Base-by-base conservation (phyloP, 2,113 vertebrate genomes). In the Lophochroa leadbeateri region DNA sequence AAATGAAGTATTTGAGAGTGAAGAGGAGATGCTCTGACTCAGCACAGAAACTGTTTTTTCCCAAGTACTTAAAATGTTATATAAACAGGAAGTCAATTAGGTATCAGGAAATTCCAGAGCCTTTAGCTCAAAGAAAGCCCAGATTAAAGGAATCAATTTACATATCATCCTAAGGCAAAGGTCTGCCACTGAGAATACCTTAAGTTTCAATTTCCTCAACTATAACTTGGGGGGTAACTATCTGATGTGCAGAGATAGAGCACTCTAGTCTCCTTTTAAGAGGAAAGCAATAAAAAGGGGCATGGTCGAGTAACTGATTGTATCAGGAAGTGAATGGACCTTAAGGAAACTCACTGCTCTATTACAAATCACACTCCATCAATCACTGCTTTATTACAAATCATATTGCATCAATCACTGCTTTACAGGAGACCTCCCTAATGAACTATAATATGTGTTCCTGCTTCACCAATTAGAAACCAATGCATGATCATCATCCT, bases 1-100 rank as follows among this genome's bases (percentile, higher is more conserved):
- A 82, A 92, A 83, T 33, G 0, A 68, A 96, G 9, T 33, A 75
- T 93, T 71, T 64, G 37, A 93, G 90, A 93, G 61, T 71, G 82
- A 78, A 83, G 88, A 67, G 84, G 72, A 94, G 94, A 96, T 96
- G 74, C 39, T 95, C 95, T 96, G 95, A 94, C 90, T 97, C 96
- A 96, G 95, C 96, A 96, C 77, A 91, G 95, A 96, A 93, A 96
- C 82, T 93, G 90, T 88, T 96, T 94, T 94, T 92, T 78, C 94
- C 94, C 94, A 96, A 96, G 95, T 93, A 72, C 88, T 96, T 95
- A 84, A 92, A 96, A 91, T 85, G 90, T 94, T 94, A 88, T 88
- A 96, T 88, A 97, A 97, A 97, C 96, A 96, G 96, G 95, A 95
- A 96, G 96, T 92, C 94, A 94, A 94, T 97, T 97, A 96, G 94